phyloP scores from a whole-genome alignment of 2,113 vertebrate genomes.

The Hirundichthys speculiger region DNA sequence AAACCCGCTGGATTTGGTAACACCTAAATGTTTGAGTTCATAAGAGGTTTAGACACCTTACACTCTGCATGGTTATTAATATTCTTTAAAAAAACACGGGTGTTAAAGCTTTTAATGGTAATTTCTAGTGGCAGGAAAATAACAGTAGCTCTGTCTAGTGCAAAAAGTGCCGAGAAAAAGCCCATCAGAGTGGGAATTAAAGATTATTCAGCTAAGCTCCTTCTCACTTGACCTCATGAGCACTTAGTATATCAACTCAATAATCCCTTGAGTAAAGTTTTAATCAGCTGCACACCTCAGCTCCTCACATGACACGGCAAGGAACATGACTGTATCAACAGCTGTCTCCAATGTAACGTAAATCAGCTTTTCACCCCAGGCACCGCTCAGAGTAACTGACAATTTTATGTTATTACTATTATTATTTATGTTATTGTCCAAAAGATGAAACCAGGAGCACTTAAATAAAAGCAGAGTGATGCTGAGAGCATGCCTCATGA shows the following conservation, averaged over 20 bases:
- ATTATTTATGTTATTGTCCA: neutral
- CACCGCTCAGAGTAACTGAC: too few relatives aligned
- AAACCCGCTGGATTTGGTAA: neutral
- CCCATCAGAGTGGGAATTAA: slow-evolving; percentile 66
- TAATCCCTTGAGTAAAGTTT: slow-evolving; percentile 62
- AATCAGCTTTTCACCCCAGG: slow-evolving; percentile 19
- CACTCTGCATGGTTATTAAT: slow-evolving; percentile 5
- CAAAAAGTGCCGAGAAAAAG: slow-evolving; percentile 60
- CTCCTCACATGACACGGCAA: slow-evolving; percentile 16
- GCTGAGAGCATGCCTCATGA: neutral
- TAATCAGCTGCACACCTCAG: slow-evolving; percentile 67
- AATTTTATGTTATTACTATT: too few relatives aligned
- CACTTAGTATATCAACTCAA: slow-evolving; percentile 59
- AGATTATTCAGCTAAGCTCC: slow-evolving; percentile 70
- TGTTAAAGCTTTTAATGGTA: slow-evolving; percentile 25
- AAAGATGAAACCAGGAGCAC: slow-evolving; percentile 4
- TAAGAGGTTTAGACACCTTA: neutral
- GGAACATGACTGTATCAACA: slow-evolving; percentile 22
- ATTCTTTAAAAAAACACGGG: neutral
- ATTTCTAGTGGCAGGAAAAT: slow-evolving; percentile 30
- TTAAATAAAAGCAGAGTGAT: slow-evolving; percentile 3
- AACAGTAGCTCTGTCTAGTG: slow-evolving; percentile 20
- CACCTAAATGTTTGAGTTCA: neutral
- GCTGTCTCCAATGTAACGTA: slow-evolving; percentile 25
- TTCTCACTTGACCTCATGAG: slow-evolving; percentile 69